Conservation (phyloP, 2,797 vertebrate genomes). For the Aeoliscus strigatus region DNA sequence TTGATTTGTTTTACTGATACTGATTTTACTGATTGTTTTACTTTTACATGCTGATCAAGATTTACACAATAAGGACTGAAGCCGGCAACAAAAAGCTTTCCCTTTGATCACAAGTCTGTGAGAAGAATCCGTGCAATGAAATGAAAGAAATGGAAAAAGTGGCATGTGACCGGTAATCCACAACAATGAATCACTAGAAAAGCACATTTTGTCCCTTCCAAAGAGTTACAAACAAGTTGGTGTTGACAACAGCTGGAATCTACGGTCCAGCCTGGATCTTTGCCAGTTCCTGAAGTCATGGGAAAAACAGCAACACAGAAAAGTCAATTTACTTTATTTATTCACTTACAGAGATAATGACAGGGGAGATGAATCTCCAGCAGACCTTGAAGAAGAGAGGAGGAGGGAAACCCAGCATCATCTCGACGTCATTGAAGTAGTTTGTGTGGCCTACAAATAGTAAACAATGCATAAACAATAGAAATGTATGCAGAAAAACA, state of each 20-base stretch:
- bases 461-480: too few relatives aligned
- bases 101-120: conserved; percentile 8
- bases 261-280: conserved; percentile 49
- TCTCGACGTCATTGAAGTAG: conserved; percentile 98
- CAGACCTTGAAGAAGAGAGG: conserved; percentile 97
- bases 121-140: conserved; percentile 26
- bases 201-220: too few relatives aligned
- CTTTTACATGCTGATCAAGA: too few relatives aligned
- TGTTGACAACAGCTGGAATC: conserved; percentile 43
- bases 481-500: too few relatives aligned
- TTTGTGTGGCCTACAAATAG: conserved; percentile 81
- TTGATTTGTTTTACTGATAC: too few relatives aligned
- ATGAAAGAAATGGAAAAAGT: conserved; percentile 33
- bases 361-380: conserved; percentile 95
- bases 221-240: conserved; percentile 54
- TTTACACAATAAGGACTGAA: conserved; percentile 1
- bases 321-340: conserved; percentile 8
- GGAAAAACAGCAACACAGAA: too few relatives aligned
- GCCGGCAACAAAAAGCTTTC: conserved; percentile 6
- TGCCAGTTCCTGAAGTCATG: too few relatives aligned
- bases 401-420: conserved; percentile 98
- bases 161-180: conserved; percentile 58
- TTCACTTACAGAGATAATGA: conserved; percentile 92
- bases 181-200: conserved; percentile 59
- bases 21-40: too few relatives aligned